phyloP scores from a whole-genome alignment of 1,140 invertebrate genomes.

The Atta cephalotes region DNA sequence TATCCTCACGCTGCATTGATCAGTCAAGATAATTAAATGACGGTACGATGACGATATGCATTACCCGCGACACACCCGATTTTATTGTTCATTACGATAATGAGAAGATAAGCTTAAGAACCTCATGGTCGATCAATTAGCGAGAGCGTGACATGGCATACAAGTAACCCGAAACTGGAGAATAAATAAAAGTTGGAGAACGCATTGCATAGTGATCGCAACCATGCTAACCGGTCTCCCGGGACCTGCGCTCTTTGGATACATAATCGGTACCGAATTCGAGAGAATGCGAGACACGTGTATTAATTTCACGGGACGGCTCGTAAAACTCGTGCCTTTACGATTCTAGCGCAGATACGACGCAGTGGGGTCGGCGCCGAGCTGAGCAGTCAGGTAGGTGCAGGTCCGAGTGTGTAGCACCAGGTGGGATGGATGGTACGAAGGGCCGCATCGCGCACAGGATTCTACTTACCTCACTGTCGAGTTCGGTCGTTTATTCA shows the following conservation, averaged over 20 bases:
- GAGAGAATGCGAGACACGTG: slow-evolving; percentile 80
- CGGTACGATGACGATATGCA: slow-evolving; percentile 32
- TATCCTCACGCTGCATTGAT: not conserved
- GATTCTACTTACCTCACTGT: not conserved
- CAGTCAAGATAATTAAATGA: slow-evolving; percentile 14
- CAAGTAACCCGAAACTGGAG: slow-evolving; percentile 72
- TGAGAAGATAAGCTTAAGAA: slow-evolving; percentile 61
- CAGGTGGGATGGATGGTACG: slow-evolving; percentile 38
- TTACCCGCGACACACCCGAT: slow-evolving; percentile 53
- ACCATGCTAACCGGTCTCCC: slow-evolving; percentile 17
- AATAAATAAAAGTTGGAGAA: slow-evolving; percentile 65
- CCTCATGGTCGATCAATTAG: slow-evolving; percentile 75
- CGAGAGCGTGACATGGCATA: slow-evolving; percentile 11
- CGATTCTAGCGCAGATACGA: slow-evolving; percentile 81
- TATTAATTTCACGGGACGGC: slow-evolving; percentile 82
- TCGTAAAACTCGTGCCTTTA: slow-evolving; percentile 82
- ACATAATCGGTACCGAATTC: slow-evolving; percentile 80
- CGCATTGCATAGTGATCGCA: slow-evolving; percentile 9
- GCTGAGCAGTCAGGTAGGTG: slow-evolving; percentile 74
- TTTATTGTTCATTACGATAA: slow-evolving; percentile 77
- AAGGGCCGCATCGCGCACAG: not conserved
- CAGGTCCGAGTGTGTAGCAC: slow-evolving; percentile 71
- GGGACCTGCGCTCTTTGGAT: slow-evolving; percentile 48
- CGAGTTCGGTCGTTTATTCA: slow-evolving; percentile 63
- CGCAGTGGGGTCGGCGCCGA: slow-evolving; percentile 60